These are phyloP conservation scores for Conops quadrifasciatus DNA, from an alignment of 2,888 invertebrate genomes.

Conservation along the genomic window DNA sequence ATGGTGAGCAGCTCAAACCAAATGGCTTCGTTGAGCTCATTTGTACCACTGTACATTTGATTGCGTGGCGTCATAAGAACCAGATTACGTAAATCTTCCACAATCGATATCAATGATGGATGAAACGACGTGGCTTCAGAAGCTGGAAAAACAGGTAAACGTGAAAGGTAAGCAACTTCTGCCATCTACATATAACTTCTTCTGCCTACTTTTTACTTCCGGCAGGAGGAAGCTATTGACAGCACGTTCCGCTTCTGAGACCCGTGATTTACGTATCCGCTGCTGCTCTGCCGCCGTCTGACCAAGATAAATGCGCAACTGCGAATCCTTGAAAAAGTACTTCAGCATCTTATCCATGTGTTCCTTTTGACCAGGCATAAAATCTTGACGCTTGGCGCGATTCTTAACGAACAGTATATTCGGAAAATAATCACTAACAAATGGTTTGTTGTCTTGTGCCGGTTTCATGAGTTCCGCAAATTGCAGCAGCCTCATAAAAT, in stretches of 20 bases:
- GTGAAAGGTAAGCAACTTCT: too few species aligned
- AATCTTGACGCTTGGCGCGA: slow-evolving; percentile 79
- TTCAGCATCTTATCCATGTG: slow-evolving; percentile 52
- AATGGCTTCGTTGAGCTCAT: slow-evolving; percentile 53
- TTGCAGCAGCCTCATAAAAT: slow-evolving; percentile 72
- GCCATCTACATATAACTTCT: too few species aligned
- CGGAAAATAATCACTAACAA: slow-evolving; percentile 75
- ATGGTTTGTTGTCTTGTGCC: slow-evolving; percentile 64
- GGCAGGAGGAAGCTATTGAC: slow-evolving; percentile 53
- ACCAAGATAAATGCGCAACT: slow-evolving; percentile 51
- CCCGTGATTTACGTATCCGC: slow-evolving; percentile 42
- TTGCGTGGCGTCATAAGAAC: slow-evolving; percentile 57
- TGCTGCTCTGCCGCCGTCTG: slow-evolving; percentile 48
- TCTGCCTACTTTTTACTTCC: slow-evolving; percentile 45
- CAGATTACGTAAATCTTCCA: slow-evolving; percentile 50
- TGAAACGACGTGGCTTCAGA: slow-evolving; percentile 46
- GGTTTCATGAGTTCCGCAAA: slow-evolving; percentile 65
- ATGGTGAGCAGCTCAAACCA: slow-evolving; percentile 55
- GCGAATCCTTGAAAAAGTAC: slow-evolving; percentile 53
- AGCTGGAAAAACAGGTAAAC: too few species aligned
- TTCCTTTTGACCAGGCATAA: slow-evolving; percentile 66
- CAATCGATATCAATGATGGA: slow-evolving; percentile 46
- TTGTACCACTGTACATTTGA: slow-evolving; percentile 50
- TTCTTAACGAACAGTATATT: slow-evolving; percentile 86
- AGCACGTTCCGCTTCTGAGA: slow-evolving; percentile 44